phyloP scores from a whole-genome alignment of 2,113 vertebrate genomes.

The Rhadina sibilatrix region DNA sequence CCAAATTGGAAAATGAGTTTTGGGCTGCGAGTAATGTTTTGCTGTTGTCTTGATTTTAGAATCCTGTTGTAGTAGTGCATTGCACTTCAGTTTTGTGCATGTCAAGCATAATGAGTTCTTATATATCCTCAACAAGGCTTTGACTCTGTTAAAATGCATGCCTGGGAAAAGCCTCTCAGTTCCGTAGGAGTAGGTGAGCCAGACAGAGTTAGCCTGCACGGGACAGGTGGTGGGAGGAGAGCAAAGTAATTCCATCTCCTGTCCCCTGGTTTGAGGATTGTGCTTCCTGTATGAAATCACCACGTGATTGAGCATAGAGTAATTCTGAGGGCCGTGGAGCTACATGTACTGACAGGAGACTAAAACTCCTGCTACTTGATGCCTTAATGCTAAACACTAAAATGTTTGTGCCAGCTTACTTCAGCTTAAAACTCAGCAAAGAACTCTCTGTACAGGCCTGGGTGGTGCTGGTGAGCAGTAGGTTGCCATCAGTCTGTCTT shows the following conservation, averaged over 20 bases:
- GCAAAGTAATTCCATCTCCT: not conserved
- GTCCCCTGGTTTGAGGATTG: not conserved
- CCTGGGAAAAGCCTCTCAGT: not conserved
- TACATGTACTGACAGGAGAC: not conserved
- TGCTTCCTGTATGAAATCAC: not conserved
- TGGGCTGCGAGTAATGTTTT: not conserved
- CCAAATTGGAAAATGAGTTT: not conserved
- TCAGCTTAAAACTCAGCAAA: not conserved
- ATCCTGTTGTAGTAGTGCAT: not conserved
- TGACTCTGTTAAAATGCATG: not conserved
- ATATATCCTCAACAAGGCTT: not conserved
- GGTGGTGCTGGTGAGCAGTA: not conserved
- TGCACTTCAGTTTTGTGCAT: not conserved
- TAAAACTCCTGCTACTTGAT: not conserved
- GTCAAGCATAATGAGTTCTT: not conserved
- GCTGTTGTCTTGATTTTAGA: not conserved
- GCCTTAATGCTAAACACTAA: not conserved
- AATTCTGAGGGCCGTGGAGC: not conserved
- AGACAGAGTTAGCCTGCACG: not conserved
- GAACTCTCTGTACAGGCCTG: not conserved
- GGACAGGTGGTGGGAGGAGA: not conserved
- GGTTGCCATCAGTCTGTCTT: not conserved
- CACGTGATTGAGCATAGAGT: not conserved
- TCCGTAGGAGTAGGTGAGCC: fast-evolving
- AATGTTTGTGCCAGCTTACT: not conserved